Evolutionary conservation across 1,140 invertebrate genomes (phyloP).

Genomic region (Chrysomallon squamiferum): DNA sequence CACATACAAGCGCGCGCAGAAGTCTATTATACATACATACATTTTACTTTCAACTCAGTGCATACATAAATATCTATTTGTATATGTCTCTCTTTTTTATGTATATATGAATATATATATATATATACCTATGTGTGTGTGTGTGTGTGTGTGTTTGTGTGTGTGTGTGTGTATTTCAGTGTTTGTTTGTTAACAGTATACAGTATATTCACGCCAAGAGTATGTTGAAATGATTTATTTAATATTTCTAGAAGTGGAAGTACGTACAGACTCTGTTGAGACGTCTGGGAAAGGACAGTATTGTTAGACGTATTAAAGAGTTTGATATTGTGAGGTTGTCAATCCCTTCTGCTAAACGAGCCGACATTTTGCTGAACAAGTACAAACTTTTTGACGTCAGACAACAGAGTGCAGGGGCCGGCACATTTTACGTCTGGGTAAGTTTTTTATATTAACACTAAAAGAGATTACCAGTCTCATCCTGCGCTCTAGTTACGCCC

Average conservation of each 20-base stretch:
- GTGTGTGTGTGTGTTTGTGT: background rate
- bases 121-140: background rate
- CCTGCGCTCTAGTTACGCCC: no score
- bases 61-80: no score
- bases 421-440: background rate
- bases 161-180: background rate
- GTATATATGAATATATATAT: background rate
- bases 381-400: background rate
- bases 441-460: no score
- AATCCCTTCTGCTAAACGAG: background rate
- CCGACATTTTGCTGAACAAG: background rate
- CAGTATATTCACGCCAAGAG: no score
- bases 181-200: no score
- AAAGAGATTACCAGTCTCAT: no score
- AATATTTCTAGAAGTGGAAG: slow-evolving; percentile 1
- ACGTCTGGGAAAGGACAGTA: background rate
- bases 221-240: no score
- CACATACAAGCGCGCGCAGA: no score
- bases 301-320: background rate
- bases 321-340: background rate
- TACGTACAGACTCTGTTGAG: background rate
- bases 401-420: background rate
- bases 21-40: no score
- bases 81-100: background rate
- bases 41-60: no score